Evolutionary conservation across 2,888 invertebrate species (phyloP).

Genomic region (Lasioglossum marginatum): DNA sequence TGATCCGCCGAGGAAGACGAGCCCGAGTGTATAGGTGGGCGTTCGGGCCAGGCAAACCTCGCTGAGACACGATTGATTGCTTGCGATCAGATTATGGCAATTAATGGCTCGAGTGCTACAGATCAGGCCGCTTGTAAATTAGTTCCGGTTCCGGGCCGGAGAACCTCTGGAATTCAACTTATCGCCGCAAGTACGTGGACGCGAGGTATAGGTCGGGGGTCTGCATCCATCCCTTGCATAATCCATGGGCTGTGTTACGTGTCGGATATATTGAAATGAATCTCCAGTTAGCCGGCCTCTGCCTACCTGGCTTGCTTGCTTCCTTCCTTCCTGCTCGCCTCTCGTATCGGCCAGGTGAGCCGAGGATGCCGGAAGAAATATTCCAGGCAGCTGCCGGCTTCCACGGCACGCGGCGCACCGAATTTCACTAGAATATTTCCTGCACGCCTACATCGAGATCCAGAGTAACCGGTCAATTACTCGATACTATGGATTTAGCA

Average conservation of each 20-base stretch:
- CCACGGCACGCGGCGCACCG: neutral
- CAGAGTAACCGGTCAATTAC: neutral
- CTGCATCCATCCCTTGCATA: slow-evolving; percentile 34
- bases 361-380: neutral
- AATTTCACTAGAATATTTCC: neutral
- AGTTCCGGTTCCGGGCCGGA: slow-evolving; percentile 70
- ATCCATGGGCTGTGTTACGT: slow-evolving; percentile 29
- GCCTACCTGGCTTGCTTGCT: neutral
- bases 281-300: slow-evolving; percentile 14
- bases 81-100: slow-evolving; percentile 73
- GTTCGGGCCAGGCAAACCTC: slow-evolving; percentile 50
- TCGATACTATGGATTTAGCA: neutral
- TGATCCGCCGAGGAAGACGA: slow-evolving; percentile 57
- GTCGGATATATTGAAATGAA: slow-evolving; percentile 21
- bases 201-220: slow-evolving; percentile 37
- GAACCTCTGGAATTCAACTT: slow-evolving; percentile 72
- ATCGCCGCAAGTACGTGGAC: slow-evolving; percentile 70
- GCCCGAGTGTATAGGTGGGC: slow-evolving; percentile 41
- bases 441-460: neutral
- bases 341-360: neutral
- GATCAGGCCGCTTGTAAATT: slow-evolving; percentile 71
- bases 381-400: neutral
- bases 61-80: slow-evolving; percentile 70
- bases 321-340: slow-evolving; percentile 4
- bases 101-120: slow-evolving; percentile 70